phyloP scores from a whole-genome alignment of 2,113 vertebrate species.

The Gallinago undulata region DNA sequence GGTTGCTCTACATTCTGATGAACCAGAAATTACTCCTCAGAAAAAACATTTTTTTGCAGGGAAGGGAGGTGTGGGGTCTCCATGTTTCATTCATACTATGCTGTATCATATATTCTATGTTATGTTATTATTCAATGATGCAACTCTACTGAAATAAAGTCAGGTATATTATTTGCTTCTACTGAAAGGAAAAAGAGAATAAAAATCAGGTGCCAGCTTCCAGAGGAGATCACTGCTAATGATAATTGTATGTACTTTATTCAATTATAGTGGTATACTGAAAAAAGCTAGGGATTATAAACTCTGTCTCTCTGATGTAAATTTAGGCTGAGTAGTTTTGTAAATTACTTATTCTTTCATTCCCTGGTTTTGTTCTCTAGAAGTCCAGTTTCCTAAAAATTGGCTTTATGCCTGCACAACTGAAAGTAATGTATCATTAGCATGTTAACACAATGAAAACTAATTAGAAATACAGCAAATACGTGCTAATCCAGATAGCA shows the following conservation, averaged over 20 bases:
- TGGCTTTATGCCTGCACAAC: slow-evolving; percentile 36
- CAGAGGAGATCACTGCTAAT: slow-evolving; percentile 50
- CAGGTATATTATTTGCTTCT: slow-evolving; percentile 1
- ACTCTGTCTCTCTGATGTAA: slow-evolving; percentile 44
- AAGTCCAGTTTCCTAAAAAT: slow-evolving; percentile 61
- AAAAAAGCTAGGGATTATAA: slow-evolving; percentile 59
- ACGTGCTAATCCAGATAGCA: slow-evolving; percentile 26
- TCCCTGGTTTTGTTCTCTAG: slow-evolving; percentile 55
- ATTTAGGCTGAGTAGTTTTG: slow-evolving; percentile 44
- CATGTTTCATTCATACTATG: neutral
- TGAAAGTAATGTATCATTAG: slow-evolving; percentile 59
- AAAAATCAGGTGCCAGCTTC: slow-evolving; percentile 27
- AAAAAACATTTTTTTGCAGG: neutral
- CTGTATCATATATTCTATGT: neutral
- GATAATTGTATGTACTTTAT: slow-evolving; percentile 47
- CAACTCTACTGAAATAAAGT: neutral
- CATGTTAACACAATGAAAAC: slow-evolving; percentile 58
- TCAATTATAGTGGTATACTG: slow-evolving; percentile 66
- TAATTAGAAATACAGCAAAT: slow-evolving; percentile 60
- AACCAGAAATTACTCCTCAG: neutral
- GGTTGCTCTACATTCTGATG: slow-evolving; percentile 41
- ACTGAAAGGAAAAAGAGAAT: slow-evolving; percentile 27
- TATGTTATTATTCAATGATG: slow-evolving; percentile 15
- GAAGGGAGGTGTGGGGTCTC: neutral
- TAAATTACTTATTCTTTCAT: slow-evolving; percentile 70